Evolutionary conservation across 2,888 invertebrate genomes (phyloP), one percentile per base, ranked within the genome.

Genomic region (Heliconius cydno): DNA sequence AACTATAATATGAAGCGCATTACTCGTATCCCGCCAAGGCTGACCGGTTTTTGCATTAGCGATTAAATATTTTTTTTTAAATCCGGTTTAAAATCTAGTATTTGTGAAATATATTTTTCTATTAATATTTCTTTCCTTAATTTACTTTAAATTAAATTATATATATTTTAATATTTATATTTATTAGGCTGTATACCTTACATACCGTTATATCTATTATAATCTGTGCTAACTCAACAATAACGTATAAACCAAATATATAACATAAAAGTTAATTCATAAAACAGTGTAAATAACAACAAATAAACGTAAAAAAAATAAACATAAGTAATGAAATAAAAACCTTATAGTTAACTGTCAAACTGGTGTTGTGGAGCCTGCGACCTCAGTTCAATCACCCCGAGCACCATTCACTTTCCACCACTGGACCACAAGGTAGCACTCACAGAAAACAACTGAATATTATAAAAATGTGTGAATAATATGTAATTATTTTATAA

Each of bases 301-400:
- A 72, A 72, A 65, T 72, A 34, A 60, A 65, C 30, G 10, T 57
- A 28, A 13, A n/a, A 38, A 30, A 38, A 28, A 63, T 63, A 63
- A 70, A 70, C 52, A 38, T 28, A 57, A 71, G 70, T 76, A 79
- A 79, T 72, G 76, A 75, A 60, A 78, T 34, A 60, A 74, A 67
- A 76, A 63, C 74, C 73, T 77, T 77, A 70, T 76, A 60, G 60
- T 22, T 60, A 80, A 81, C 79, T 74, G 81, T 80, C 78, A 76
- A 76, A 80, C 76, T 65, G 75, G 74, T 71, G 79, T 57, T 57
- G 22, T 60, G n/a, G 52, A 67, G 74, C 60, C 70, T 22, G 77
- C 79, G 79, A 77, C 77, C 78, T 52, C 57, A 91, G 93, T 92
- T 93, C 93, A 93, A 87, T 93, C 90, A 92, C 93, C 92, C 90